A percentile compares a stretch with the other conserved stretches of the same genome.
Evolutionary conservation across 1,140 invertebrate species (phyloP).

Genomic region (Rhyzopertha dominica): DNA sequence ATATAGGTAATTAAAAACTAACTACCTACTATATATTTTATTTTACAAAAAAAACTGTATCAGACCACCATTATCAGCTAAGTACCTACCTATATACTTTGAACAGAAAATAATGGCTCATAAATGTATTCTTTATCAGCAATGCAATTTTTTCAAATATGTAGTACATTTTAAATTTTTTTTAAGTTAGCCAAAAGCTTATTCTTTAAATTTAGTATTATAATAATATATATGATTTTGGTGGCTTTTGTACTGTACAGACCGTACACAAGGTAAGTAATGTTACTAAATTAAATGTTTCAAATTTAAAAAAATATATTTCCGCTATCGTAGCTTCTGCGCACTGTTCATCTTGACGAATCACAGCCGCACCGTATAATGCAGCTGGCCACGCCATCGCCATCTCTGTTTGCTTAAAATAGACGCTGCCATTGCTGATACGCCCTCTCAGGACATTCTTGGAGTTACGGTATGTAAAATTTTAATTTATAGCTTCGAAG

Average conservation of each 20-base stretch:
- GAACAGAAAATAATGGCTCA: too few relatives aligned
- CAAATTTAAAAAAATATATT: not conserved
- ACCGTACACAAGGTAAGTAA: not conserved
- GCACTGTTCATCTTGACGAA: conserved; percentile 4
- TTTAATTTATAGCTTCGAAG: conserved; percentile 10
- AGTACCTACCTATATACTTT: too few relatives aligned
- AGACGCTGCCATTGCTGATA: conserved; percentile 41
- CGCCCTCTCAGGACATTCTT: conserved; percentile 55
- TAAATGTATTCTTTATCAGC: too few relatives aligned
- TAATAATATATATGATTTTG: not conserved
- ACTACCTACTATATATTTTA: too few relatives aligned
- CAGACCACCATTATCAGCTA: too few relatives aligned
- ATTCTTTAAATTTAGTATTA: not conserved
- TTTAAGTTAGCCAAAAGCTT: too few relatives aligned
- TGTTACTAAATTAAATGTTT: conserved; percentile 1
- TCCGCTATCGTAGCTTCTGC: conserved; percentile 10
- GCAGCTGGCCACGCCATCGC: conserved; percentile 32
- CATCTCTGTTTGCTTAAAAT: conserved; percentile 44
- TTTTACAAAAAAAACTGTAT: too few relatives aligned
- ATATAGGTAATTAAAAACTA: too few relatives aligned
- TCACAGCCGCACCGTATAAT: conserved; percentile 6
- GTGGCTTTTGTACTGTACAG: not conserved
- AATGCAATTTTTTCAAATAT: too few relatives aligned
- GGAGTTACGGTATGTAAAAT: conserved; percentile 47
- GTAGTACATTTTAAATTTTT: too few relatives aligned